Evolutionary conservation across 2,113 vertebrate species (phyloP).

Genomic region (Mandrillus leucophaeus): DNA sequence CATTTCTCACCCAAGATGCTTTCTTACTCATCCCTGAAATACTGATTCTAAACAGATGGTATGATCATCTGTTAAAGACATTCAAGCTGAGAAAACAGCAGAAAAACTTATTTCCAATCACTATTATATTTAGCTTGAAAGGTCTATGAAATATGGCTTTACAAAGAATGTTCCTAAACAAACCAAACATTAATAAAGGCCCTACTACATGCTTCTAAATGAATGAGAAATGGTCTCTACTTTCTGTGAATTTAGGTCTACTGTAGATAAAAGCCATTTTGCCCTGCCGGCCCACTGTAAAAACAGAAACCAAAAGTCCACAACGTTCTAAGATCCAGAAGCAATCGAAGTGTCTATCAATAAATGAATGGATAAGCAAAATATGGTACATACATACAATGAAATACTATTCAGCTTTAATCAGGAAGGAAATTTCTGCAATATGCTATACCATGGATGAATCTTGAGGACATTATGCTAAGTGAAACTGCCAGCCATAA

Average conservation of each 20-base stretch:
- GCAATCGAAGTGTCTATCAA: neutral
- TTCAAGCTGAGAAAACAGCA: slow-evolving; percentile 47
- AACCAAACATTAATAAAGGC: neutral
- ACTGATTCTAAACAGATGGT: slow-evolving; percentile 65
- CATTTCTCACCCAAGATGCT: slow-evolving; percentile 62
- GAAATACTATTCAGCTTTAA: neutral
- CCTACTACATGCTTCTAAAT: neutral
- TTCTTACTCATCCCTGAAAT: slow-evolving; percentile 59
- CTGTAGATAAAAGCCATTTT: neutral
- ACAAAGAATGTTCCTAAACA: neutral
- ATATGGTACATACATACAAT: neutral
- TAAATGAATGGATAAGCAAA: neutral
- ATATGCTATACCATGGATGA: neutral
- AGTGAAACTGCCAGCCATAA: neutral
- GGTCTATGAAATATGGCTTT: slow-evolving; percentile 16
- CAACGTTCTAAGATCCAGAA: neutral
- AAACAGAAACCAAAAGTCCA: slow-evolving; percentile 24
- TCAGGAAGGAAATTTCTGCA: neutral
- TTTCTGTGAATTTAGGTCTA: neutral
- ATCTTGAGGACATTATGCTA: neutral
- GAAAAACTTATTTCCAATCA: slow-evolving; percentile 51
- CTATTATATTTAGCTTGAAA: slow-evolving; percentile 30
- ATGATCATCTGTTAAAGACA: slow-evolving; percentile 32
- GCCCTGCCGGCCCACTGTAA: neutral
- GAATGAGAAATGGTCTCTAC: slow-evolving; percentile 27